These are phyloP conservation scores for Miniopterus natalensis DNA, from an alignment of 2,113 vertebrate genomes.

Conservation along the genomic window DNA sequence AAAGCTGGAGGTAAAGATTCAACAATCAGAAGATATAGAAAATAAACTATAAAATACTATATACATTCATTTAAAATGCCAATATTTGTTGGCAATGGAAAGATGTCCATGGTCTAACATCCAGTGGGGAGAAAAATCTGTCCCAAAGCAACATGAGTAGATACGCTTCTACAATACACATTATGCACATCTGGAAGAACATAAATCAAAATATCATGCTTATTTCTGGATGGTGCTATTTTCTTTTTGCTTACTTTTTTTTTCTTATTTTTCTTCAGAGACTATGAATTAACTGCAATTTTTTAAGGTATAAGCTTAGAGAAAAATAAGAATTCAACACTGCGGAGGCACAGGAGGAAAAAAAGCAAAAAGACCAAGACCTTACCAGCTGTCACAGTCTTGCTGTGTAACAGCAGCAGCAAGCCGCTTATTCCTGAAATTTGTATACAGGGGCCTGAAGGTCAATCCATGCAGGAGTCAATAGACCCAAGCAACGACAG, in stretches of 20 bases:
- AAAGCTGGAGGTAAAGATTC: neutral
- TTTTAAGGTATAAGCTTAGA: constrained; percentile 33
- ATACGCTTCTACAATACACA: neutral
- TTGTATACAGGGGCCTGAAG: neutral
- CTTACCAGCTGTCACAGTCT: neutral
- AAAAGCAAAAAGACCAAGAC: neutral
- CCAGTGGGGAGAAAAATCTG: neutral
- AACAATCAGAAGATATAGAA: neutral
- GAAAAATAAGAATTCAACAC: neutral
- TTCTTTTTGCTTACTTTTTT: constrained; percentile 37
- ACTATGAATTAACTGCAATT: constrained; percentile 16
- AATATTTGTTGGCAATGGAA: neutral
- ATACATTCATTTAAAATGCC: neutral
- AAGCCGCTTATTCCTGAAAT: neutral
- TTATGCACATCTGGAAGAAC: constrained; percentile 20
- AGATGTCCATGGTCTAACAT: neutral
- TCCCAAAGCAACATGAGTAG: constrained; percentile 34
- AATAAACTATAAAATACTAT: neutral
- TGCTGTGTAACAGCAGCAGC: neutral
- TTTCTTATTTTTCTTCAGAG: constrained; percentile 54
- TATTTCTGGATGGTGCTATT: constrained; percentile 1
- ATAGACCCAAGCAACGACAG: neutral
- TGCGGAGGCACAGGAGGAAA: neutral
- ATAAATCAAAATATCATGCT: constrained; percentile 52
- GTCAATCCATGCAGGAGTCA: constrained; percentile 26